A percentile compares a stretch with the other conserved stretches of the same genome.
phyloP scores from a whole-genome alignment of 2,888 invertebrate species.

The Tetrapedia diversipes region DNA sequence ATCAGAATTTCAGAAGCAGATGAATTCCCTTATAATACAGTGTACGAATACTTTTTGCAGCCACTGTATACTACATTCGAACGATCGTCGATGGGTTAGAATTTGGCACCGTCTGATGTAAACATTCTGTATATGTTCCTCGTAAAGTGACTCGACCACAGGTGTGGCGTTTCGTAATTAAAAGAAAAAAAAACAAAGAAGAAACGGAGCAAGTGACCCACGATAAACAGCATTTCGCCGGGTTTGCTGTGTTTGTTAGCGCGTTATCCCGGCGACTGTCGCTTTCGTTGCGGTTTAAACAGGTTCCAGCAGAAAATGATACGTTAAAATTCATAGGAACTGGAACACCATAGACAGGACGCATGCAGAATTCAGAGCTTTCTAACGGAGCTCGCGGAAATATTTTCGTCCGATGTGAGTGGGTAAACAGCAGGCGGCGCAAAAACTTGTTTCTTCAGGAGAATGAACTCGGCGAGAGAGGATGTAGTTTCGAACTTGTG shows the following conservation, averaged over 20 bases:
- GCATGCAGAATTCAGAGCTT: background rate
- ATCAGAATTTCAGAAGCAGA: no score
- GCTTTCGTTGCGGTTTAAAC: conserved; percentile 6
- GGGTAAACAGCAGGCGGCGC: background rate
- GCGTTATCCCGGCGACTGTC: background rate
- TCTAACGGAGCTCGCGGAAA: background rate
- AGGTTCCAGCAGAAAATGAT: background rate
- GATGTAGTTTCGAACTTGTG: background rate
- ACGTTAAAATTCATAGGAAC: background rate
- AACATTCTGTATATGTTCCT: no score
- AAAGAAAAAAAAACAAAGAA: no score
- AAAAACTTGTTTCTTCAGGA: background rate
- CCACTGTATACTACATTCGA: no score
- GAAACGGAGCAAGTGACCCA: background rate
- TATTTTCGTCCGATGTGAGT: background rate
- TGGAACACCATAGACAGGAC: background rate
- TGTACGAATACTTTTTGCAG: no score
- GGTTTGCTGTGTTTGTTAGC: background rate
- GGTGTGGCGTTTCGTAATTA: no score
- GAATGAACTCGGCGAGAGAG: background rate
- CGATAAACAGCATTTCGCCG: no score
- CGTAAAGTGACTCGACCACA: no score
- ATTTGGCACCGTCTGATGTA: no score
- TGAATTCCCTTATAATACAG: no score
- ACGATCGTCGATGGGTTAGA: no score